Evolutionary conservation across 2,113 vertebrate species (phyloP).

Genomic region (Lamprotornis superbus): DNA sequence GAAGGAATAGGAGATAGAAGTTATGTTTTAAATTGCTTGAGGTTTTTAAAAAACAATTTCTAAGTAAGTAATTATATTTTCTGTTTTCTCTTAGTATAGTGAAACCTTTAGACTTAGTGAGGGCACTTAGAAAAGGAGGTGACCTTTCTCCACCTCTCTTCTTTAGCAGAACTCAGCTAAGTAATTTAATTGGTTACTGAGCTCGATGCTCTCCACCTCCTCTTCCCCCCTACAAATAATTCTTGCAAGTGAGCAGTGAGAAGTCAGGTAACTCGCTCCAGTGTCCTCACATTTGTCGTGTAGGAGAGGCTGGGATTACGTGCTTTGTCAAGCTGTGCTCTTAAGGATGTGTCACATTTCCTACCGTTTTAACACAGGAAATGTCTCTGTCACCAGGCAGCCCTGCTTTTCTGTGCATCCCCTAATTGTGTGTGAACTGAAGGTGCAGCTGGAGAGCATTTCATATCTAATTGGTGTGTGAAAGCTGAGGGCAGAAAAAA

Average conservation of each 20-base stretch:
- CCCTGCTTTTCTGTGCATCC: not conserved
- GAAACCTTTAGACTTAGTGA: not conserved
- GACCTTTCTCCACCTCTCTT: not conserved
- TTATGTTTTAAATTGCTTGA: not conserved
- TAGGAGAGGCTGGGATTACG: not conserved
- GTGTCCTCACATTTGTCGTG: not conserved
- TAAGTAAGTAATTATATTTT: not conserved
- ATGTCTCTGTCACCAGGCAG: not conserved
- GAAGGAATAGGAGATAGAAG: not conserved
- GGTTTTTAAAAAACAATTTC: not conserved
- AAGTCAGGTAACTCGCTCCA: not conserved
- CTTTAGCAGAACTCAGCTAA: not conserved
- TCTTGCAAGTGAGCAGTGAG: not conserved
- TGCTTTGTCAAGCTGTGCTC: not conserved
- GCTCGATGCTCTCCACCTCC: no score
- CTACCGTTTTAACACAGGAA: conserved; percentile 1
- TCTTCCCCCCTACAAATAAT: not conserved
- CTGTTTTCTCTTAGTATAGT: conserved; percentile 2
- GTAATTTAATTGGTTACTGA: not conserved
- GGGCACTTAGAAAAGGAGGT: not conserved
- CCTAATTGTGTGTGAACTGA: conserved; percentile 11
- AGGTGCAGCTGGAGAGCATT: conserved; percentile 23
- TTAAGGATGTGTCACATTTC: not conserved
- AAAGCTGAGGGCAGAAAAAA: conserved; percentile 25
- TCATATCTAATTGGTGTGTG: not conserved